Conservation (phyloP, 2,888 invertebrate genomes). For the Hydraecia micacea region DNA sequence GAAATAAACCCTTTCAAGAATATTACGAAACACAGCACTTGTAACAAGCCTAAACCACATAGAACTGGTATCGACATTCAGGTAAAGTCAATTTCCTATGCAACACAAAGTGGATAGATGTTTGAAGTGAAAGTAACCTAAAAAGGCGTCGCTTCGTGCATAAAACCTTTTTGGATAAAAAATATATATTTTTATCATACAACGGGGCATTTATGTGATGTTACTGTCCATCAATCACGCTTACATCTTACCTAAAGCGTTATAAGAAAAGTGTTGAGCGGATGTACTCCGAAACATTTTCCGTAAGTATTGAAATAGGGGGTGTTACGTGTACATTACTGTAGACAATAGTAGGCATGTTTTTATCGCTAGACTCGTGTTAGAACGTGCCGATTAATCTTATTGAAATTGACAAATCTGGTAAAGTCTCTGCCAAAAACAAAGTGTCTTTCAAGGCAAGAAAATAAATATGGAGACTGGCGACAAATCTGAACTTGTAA, state of each 20-base stretch:
- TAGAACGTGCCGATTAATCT: slow-evolving; percentile 29
- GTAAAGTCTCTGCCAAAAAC: slow-evolving; percentile 27
- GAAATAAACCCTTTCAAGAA: slow-evolving; percentile 49
- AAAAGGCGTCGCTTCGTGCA: slow-evolving; percentile 53
- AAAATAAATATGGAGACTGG: slow-evolving; percentile 13
- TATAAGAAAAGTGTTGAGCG: slow-evolving; percentile 69
- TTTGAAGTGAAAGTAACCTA: slow-evolving; percentile 57
- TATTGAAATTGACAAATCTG: slow-evolving; percentile 43
- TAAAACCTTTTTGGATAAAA: slow-evolving; percentile 61
- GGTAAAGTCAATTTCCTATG: slow-evolving; percentile 54
- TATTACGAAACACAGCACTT: slow-evolving; percentile 48
- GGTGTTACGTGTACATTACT: slow-evolving; percentile 31
- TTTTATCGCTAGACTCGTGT: slow-evolving; percentile 28
- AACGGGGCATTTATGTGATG: slow-evolving; percentile 70
- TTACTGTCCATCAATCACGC: slow-evolving; percentile 75
- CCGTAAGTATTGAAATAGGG: slow-evolving; percentile 33
- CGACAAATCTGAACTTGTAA: neutral
- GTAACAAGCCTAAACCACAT: slow-evolving; percentile 58
- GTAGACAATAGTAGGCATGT: slow-evolving; percentile 6
- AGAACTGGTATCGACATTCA: slow-evolving; percentile 47
- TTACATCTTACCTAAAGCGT: slow-evolving; percentile 65
- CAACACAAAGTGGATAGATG: slow-evolving; percentile 41
- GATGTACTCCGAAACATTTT: slow-evolving; percentile 58
- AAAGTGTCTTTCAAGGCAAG: slow-evolving; percentile 5
- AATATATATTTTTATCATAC: slow-evolving; percentile 70